Conservation (phyloP, 2,888 invertebrate species). For the Crossocerus cetratus region DNA sequence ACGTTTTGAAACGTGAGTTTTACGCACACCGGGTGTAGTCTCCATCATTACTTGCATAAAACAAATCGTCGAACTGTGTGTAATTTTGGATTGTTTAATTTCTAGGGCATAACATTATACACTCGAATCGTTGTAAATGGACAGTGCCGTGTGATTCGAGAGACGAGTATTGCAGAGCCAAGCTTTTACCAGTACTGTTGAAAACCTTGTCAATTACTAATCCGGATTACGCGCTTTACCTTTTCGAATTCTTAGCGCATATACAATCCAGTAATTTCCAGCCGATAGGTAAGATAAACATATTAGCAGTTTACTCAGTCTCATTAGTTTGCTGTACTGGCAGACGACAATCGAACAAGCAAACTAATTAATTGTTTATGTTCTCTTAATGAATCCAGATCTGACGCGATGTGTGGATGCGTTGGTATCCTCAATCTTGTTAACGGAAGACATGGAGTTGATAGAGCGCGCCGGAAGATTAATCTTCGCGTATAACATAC, state of each 20-base stretch:
- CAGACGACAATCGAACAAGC: background rate
- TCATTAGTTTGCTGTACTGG: background rate
- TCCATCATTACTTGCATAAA: too few relatives aligned
- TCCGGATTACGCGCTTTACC: conserved; percentile 54
- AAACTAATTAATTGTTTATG: background rate
- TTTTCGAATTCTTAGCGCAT: conserved; percentile 60
- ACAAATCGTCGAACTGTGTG: background rate
- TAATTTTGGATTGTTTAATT: conserved; percentile 9
- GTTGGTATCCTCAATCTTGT: conserved; percentile 48
- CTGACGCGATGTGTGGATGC: conserved; percentile 55
- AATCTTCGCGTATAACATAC: conserved; percentile 54
- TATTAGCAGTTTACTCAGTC: background rate
- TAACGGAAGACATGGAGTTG: conserved; percentile 31
- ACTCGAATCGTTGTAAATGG: conserved; percentile 57
- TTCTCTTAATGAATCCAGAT: conserved; percentile 51
- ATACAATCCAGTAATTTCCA: conserved; percentile 60
- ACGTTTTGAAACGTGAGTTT: conserved; percentile 66
- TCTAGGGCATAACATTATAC: conserved; percentile 63
- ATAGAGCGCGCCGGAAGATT: conserved; percentile 47
- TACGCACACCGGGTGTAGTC: too few relatives aligned
- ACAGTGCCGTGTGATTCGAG: conserved; percentile 40
- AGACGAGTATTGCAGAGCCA: conserved; percentile 54
- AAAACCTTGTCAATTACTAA: conserved; percentile 52
- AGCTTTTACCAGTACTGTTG: conserved; percentile 59
- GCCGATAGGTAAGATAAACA: conserved; percentile 66